Base-by-base conservation (phyloP, 2,797 vertebrate genomes). In the Clamator glandarius region DNA sequence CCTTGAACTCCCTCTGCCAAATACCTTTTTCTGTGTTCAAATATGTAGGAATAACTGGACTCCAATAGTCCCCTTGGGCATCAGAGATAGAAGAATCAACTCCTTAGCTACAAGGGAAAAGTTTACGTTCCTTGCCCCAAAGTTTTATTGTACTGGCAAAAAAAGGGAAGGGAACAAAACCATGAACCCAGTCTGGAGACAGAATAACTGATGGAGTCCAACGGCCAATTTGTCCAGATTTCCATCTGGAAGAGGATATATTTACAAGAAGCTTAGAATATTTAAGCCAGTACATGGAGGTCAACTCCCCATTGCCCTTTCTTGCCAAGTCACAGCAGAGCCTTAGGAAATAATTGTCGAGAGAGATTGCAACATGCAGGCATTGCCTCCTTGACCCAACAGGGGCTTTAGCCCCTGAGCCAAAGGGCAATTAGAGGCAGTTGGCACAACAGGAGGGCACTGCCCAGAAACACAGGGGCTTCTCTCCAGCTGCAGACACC, bases 1-100 rank as follows among this genome's bases (percentile, higher is more conserved):
- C 25, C 52, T 41, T 29, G 12, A 29, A 8, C 21, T 29, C 23
- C 20, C n/a, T 36, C 12, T 44, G 28, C 8, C 23, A 62, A 42
- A 33, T 5, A 3, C 12, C 8, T 8, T 52, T 20, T 17, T 41
- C 9, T 4, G 0, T 12, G 2, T 15, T 33, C 33, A 23, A 2
- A 41, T 7, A 2, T 17, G 5, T 17, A 28, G 17, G 6, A 36
- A 54, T 2, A 33, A 26, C 8, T n/a, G 8, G 29, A 20, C 17
- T 15, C 7, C 21, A 11, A 12, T 24, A 31, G 15, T 17, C 54
- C n/a, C 6, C 11, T 51, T 26, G 41, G 26, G 26, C 25, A 36
- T 42, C 26, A 64, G 26, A 41, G 44, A n/a, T 8, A 15, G 57
- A 48, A 69, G 35, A 42, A 41, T 2, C 4, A 33, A 11, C 33